Evolutionary conservation across 1,140 invertebrate species (phyloP).

Genomic region (Ladona fulva): DNA sequence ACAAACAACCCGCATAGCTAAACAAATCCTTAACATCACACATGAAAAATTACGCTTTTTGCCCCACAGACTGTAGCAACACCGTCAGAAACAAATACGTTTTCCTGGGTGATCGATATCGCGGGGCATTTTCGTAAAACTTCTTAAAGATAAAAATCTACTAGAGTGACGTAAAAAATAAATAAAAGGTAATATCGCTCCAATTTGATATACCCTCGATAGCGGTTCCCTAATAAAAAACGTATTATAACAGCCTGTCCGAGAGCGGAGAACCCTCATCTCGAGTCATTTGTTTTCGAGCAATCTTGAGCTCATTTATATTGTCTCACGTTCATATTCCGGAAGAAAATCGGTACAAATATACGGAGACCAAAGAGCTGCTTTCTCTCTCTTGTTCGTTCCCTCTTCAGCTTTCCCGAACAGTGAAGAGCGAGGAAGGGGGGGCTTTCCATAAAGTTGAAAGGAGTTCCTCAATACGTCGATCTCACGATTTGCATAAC

Average conservation of each 20-base stretch:
- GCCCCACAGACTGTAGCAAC: too few relatives aligned
- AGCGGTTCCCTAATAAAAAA: slow-evolving; percentile 6
- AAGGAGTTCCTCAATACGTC: background rate
- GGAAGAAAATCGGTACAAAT: background rate
- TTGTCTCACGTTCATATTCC: background rate
- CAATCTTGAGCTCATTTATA: background rate
- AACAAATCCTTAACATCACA: too few relatives aligned
- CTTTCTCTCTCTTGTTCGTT: background rate
- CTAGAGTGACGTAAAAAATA: background rate
- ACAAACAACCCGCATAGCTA: too few relatives aligned
- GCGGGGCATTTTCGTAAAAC: background rate
- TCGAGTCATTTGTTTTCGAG: background rate
- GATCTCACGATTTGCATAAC: background rate
- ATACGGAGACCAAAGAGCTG: background rate
- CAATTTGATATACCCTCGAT: background rate
- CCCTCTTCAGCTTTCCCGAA: background rate
- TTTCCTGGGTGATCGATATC: background rate
- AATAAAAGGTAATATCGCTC: background rate
- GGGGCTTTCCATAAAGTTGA: background rate
- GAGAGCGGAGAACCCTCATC: background rate
- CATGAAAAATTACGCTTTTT: too few relatives aligned
- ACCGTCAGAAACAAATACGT: too few relatives aligned
- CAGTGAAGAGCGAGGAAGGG: background rate
- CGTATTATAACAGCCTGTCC: background rate
- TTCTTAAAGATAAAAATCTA: background rate